A percentile compares a stretch with the other conserved stretches of the same genome.
phyloP scores from a whole-genome alignment of 2,113 vertebrate species.

The Chlamydotis undulata region DNA sequence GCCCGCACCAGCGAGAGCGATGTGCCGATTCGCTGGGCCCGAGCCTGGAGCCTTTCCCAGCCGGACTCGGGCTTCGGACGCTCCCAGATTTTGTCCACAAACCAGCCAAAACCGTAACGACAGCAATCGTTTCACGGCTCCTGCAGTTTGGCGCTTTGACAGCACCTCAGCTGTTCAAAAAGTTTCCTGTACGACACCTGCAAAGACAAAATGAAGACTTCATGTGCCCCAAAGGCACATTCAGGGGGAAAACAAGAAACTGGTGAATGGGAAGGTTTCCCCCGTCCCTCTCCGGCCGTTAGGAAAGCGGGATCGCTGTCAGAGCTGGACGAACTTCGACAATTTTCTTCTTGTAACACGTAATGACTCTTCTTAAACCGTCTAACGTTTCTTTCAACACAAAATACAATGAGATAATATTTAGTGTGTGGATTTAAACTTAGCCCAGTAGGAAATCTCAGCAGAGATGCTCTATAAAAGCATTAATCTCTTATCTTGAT shows the following conservation, averaged over 20 bases:
- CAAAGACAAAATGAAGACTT: not conserved
- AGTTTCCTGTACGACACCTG: not conserved
- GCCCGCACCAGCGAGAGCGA: not conserved
- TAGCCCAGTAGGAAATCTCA: not conserved
- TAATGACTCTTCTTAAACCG: not conserved
- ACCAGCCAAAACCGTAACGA: not conserved
- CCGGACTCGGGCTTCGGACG: not conserved
- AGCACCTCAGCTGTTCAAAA: not conserved
- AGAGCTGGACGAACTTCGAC: not conserved
- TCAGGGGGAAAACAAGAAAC: not conserved
- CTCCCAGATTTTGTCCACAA: not conserved
- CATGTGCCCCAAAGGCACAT: not conserved
- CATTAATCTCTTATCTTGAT: slow-evolving; percentile 54
- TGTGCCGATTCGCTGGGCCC: not conserved
- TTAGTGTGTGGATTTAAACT: slow-evolving; percentile 3
- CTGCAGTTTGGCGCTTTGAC: not conserved
- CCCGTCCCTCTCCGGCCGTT: not conserved
- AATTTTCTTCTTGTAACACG: not conserved
- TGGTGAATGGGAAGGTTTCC: not conserved
- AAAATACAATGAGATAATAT: not conserved
- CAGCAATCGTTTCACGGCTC: not conserved
- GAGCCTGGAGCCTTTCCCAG: not conserved
- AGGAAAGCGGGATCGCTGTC: not conserved
- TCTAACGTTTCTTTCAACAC: not conserved
- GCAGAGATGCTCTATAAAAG: slow-evolving; percentile 46